Base-by-base conservation (phyloP, 1,140 invertebrate genomes). In the Eciton burchellii region DNA sequence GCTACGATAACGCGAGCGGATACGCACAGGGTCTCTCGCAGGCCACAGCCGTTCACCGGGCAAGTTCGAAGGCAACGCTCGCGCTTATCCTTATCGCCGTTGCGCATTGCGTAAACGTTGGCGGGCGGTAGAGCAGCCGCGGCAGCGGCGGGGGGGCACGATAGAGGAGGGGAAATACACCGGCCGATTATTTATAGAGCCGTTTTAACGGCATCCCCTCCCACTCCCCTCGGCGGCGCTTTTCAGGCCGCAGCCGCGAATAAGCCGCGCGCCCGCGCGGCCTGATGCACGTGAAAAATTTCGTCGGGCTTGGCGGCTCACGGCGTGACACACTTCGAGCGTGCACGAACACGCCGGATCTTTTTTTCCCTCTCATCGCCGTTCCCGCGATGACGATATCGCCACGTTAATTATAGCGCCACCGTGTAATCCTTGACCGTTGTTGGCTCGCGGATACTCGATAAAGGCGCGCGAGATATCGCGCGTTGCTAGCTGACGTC, bases 171-270 rank as follows among this genome's bases (percentile, higher is more conserved):
- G 68, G 86, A 90, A 90, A 90, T 88, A 86, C 86, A 90, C 83
- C 81, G 62, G 54, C 54, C 73, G 86, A 88, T 90, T 90, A 90
- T 90, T 90, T 90, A 90, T 90, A 88, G 88, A 76, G 54, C 73
- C 63, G 72, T 56, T 87, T 87, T 84, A 82, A 52, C 52, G 74
- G 56, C 43, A 59, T 73, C 68, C 66, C 24, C n/a, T 47, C 47
- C n/a, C 56, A 35, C 59, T 49, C 47, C 41, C 41, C 16, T 35
- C 35, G 2, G 35, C 35, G 2, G 0, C 26, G 47, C 60, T 59
- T 77, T 49, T 57, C n/a, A 82, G 54, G 77, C 19, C 43, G 62
- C 26, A 56, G n/a, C 21, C n/a, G 21, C 60, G 35, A 35, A 41
- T 45, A 68, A n/a, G n/a, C n/a, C n/a, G n/a, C n/a, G n/a, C n/a